phyloP scores from a whole-genome alignment of 2,888 invertebrate species.

The Hirtodrosophila cameraria region DNA sequence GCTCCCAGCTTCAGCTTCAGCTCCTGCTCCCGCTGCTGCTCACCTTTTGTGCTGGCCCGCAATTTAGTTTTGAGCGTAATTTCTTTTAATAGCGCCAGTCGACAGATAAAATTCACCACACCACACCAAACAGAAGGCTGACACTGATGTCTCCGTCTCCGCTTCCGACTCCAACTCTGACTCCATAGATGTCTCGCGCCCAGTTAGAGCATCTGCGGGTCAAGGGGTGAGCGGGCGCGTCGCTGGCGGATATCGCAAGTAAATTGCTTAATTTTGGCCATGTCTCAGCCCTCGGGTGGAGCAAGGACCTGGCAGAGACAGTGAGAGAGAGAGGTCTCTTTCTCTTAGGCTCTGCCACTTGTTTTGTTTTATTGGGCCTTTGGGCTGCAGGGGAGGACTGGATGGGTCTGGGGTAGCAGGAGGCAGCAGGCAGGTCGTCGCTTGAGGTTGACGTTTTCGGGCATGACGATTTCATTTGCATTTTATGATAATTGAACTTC shows the following conservation, averaged over 20 bases:
- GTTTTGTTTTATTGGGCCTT: slow-evolving; percentile 74
- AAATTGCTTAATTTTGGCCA: slow-evolving; percentile 78
- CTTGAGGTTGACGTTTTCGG: slow-evolving; percentile 74
- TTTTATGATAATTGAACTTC: slow-evolving; percentile 81
- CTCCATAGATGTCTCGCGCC: slow-evolving; percentile 50
- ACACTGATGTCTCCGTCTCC: slow-evolving; percentile 36
- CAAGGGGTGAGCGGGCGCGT: slow-evolving; percentile 51
- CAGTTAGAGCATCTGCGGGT: no score
- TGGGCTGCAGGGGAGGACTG: slow-evolving; percentile 32
- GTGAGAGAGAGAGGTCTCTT: slow-evolving; percentile 29
- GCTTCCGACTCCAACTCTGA: no score
- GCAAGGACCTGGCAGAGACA: slow-evolving; percentile 1
- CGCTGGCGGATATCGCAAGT: slow-evolving; percentile 75
- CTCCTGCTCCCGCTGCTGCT: slow-evolving; percentile 17
- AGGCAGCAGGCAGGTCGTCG: slow-evolving; percentile 13
- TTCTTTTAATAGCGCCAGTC: slow-evolving; percentile 83
- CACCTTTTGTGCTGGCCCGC: slow-evolving; percentile 73
- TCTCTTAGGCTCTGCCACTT: slow-evolving; percentile 48
- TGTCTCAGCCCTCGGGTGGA: slow-evolving; percentile 43
- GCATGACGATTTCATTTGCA: slow-evolving; percentile 81
- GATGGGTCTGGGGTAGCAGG: neutral
- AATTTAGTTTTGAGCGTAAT: slow-evolving; percentile 83
- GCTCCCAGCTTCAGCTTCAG: neutral
- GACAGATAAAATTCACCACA: slow-evolving; percentile 78
- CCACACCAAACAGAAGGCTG: slow-evolving; percentile 31